Conservation (phyloP, 2,888 invertebrate species). For the Agonopterix heracliana region DNA sequence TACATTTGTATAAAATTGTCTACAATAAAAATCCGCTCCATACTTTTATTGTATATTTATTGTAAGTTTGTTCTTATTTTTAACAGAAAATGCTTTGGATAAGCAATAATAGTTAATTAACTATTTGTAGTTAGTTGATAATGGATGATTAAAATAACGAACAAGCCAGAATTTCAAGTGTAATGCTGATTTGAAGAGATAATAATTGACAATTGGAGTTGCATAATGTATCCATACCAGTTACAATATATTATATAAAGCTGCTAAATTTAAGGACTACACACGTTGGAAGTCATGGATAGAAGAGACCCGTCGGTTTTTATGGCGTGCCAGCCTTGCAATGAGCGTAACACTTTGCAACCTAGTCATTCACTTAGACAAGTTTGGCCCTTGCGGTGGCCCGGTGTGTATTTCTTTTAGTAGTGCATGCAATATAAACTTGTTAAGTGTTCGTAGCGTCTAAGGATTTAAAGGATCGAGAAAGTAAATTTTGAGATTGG, state of each 20-base stretch:
- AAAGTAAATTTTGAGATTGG: conserved; percentile 70
- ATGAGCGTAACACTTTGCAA: conserved; percentile 59
- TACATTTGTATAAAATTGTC: conserved; percentile 37
- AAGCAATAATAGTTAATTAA: conserved; percentile 43
- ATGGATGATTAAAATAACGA: conserved; percentile 27
- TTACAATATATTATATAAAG: conserved; percentile 18
- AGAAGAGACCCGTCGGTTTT: conserved; percentile 27
- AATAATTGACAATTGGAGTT: conserved; percentile 7
- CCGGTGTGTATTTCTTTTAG: conserved; percentile 57
- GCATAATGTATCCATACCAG: conserved; percentile 17
- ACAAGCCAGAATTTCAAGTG: conserved; percentile 32
- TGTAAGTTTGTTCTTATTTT: conserved; percentile 46
- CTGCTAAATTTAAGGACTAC: conserved; percentile 20
- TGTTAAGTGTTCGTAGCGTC: conserved; percentile 73
- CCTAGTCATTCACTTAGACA: conserved; percentile 73
- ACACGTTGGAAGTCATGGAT: conserved; percentile 21
- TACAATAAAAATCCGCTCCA: conserved; percentile 41
- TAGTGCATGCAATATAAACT: conserved; percentile 70
- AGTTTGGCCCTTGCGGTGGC: conserved; percentile 38
- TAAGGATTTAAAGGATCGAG: conserved; percentile 64
- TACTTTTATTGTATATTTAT: conserved; percentile 42
- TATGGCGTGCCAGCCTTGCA: conserved; percentile 34
- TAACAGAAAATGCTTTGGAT: conserved; percentile 38
- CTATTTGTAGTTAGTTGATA: conserved; percentile 43
- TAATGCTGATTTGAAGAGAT: conserved; percentile 19